Base-by-base conservation (phyloP, 2,113 vertebrate species). In the Mustelus asterias region DNA sequence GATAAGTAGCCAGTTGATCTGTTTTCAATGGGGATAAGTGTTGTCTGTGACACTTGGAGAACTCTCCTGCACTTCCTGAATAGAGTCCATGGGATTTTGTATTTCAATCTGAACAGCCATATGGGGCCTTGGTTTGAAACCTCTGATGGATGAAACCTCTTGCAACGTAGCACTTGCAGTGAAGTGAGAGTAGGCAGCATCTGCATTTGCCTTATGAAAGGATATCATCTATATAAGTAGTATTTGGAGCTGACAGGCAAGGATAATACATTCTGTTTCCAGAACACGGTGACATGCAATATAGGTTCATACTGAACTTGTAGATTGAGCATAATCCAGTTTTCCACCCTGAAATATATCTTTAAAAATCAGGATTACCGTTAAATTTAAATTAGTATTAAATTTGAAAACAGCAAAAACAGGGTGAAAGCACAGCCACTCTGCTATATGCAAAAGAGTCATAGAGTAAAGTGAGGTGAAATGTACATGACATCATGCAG, bases 81-180 rank as follows among this genome's bases (percentile, higher is more conserved):
- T 78, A 78, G 26, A 48, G 10, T 13, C 29, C 0, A n/a, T n/a
- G 29, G 72, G 72, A 78, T n/a, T 9, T 78, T 78, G 11, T 33
- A 78, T 14, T 18, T 83, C 78, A 18, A 20, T 37, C 78, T 83
- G 78, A 83, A 83, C 33, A 83, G 76, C 33, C 72, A 78, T 1
- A n/a, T 80, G 33, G 33, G 76, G 4, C 76, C n/a, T 80, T 14
- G 13, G 33, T 37, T 37, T 37, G 33, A 80, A 16, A 80, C 14
- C 2, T 37, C 76, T 80, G 76, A 80, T 97, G 97, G 97, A 96
- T 97, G 24, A 29, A 69, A 22, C 41, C 18, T 5, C 54, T 5
- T 16, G 8, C 65, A 63, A 18, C 33, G 13, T 63, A 54, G 14
- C n/a, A 44, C 60, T 54, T 80, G 76, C 33, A 80, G 9, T 80